Conservation (phyloP, 2,888 invertebrate species). For the Agrochola lota region DNA sequence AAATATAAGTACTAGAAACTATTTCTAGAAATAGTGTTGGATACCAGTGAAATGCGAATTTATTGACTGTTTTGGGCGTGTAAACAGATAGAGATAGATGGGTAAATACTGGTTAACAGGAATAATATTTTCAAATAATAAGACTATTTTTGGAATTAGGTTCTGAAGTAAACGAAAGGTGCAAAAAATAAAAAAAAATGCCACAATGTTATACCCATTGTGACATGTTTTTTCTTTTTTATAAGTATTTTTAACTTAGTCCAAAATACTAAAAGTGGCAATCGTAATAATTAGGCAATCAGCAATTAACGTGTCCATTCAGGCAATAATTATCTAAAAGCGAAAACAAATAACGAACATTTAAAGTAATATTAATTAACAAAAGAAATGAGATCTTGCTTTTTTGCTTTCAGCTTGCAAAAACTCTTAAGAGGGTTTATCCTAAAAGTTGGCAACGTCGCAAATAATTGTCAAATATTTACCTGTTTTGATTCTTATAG, state of each 20-base stretch:
- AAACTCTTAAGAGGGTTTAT: too few species aligned
- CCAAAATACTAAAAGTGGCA: background rate
- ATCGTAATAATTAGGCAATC: background rate
- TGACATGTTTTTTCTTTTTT: too few species aligned
- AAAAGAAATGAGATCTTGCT: background rate
- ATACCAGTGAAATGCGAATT: slow-evolving; percentile 33
- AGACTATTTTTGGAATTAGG: background rate
- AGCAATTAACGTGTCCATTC: background rate
- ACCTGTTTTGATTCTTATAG: too few species aligned
- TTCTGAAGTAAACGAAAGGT: background rate
- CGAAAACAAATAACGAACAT: background rate
- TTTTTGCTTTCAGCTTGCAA: background rate
- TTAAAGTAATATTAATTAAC: background rate
- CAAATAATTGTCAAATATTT: too few species aligned
- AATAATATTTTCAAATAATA: background rate
- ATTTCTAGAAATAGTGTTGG: slow-evolving; percentile 10
- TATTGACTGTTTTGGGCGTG: background rate
- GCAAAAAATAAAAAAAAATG: background rate
- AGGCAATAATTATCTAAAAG: slow-evolving; percentile 6
- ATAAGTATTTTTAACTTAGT: background rate
- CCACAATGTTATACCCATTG: too few species aligned
- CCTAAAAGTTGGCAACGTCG: too few species aligned
- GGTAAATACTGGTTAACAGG: background rate
- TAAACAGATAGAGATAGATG: background rate
- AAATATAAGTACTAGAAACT: background rate